Base-by-base conservation (phyloP, 2,888 invertebrate species). In the Sminthurinus aureus region DNA sequence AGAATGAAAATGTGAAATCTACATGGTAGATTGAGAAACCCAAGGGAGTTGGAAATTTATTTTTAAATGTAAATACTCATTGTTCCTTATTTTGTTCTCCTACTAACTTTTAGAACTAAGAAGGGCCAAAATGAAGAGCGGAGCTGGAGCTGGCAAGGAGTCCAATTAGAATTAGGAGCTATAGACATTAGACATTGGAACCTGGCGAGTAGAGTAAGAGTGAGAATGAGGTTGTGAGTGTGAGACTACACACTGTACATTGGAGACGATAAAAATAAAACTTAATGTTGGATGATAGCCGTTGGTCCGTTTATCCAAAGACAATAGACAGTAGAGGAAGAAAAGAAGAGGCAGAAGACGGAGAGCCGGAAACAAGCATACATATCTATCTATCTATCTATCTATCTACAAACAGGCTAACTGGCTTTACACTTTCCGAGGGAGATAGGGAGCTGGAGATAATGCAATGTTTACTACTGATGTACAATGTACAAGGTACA, bases 1-100 rank as follows among this genome's bases (percentile, higher is more conserved):
- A 67, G 38, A 74, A 71, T 24, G 82, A 77, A 52, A 71, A 26
- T n/a, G 15, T 64, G n/a, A 20, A 67, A 67, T 71, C 26, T 71
- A 26, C 71, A 71, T 12, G 15, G 24, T 22, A 67, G 38, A 74
- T 77, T 24, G 82, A 77, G 71, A 71, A 26, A 26, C 67, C 20
- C 26, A 26, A 26, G 73, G 20, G 78, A 38, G n/a, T 77, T 9
- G 69, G 79, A 67, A 67, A 71, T 82, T 58, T 82, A 83, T 78
- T 78, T 83, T 67, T 71, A 79, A 24, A 79, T 67, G 67, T 67
- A 73, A 78, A 73, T 79, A 83, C 52, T 51, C 38, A 75, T 50
- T 52, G 75, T 75, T 52, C 18, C n/a, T 38, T 38, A 38, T 38
- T 38, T 6, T 24, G 20, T 24, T 20, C 12, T 15, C 22, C 71